Evolutionary conservation across 2,888 invertebrate genomes (phyloP).

Genomic region (Reticulitermes lucifugus): DNA sequence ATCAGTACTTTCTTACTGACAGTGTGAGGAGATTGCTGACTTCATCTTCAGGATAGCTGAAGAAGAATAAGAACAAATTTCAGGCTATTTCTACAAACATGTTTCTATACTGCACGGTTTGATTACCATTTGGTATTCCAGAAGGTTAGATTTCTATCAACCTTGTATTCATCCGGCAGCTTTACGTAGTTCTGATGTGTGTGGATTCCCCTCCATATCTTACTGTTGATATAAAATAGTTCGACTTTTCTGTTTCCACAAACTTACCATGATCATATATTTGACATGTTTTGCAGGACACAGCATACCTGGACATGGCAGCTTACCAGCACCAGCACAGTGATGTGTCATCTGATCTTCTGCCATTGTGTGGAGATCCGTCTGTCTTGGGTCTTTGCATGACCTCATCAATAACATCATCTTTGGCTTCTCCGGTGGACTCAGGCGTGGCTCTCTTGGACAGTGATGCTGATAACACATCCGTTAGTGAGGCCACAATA

Average conservation of each 20-base stretch:
- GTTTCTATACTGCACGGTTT: too few species aligned
- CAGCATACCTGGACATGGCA: slow-evolving; percentile 61
- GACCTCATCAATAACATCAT: slow-evolving; percentile 65
- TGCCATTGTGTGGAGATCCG: slow-evolving; percentile 25
- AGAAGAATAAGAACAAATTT: too few species aligned
- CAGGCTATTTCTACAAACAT: too few species aligned
- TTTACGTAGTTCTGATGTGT: neutral
- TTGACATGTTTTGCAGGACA: slow-evolving; percentile 58
- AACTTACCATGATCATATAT: too few species aligned
- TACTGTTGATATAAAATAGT: neutral
- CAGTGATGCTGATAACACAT: slow-evolving; percentile 61
- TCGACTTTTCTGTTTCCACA: too few species aligned
- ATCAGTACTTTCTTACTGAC: too few species aligned
- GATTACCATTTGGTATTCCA: too few species aligned
- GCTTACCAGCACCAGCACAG: slow-evolving; percentile 36
- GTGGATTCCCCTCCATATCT: neutral
- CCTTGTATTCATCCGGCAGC: too few species aligned
- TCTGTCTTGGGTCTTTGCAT: slow-evolving; percentile 52
- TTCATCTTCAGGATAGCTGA: too few species aligned
- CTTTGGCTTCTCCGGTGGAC: slow-evolving; percentile 78
- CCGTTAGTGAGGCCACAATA: slow-evolving; percentile 48
- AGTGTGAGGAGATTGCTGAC: too few species aligned
- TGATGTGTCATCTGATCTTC: slow-evolving; percentile 27
- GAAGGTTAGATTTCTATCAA: too few species aligned
- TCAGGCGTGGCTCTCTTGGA: slow-evolving; percentile 71